These are phyloP conservation scores for Hesperophylax magnus DNA, from an alignment of 1,140 invertebrate genomes.

Conservation along the genomic window DNA sequence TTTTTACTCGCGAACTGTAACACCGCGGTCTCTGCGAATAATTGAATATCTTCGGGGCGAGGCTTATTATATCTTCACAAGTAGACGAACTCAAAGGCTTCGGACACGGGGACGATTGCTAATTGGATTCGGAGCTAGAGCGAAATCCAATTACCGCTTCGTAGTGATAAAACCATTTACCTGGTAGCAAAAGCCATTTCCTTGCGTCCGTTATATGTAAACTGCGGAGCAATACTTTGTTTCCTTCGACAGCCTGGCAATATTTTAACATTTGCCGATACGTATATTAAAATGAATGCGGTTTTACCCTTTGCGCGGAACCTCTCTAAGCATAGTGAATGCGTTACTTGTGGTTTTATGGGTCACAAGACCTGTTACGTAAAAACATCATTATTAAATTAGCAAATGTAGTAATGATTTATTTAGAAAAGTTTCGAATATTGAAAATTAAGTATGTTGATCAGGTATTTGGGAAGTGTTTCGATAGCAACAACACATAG, in stretches of 20 bases:
- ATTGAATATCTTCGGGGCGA: neutral
- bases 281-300: no score
- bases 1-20: neutral
- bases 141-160: conserved; percentile 12
- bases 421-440: no score
- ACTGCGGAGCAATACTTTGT: neutral
- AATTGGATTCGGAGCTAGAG: conserved; percentile 22
- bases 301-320: neutral
- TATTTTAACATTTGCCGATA: neutral
- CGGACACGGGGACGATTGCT: conserved; percentile 28
- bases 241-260: conserved; percentile 8
- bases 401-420: neutral
- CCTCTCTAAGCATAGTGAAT: neutral
- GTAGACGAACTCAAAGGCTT: conserved; percentile 31
- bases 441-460: no score
- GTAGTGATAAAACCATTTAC: neutral
- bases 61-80: conserved; percentile 21
- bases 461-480: no score
- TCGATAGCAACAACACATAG: no score
- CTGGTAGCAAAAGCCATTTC: neutral
- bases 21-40: neutral
- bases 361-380: neutral
- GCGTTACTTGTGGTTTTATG: conserved; percentile 20
- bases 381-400: conserved; percentile 20
- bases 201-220: neutral